Evolutionary conservation across 1,140 invertebrate species (phyloP).

Genomic region (Chionoecetes opilio): DNA sequence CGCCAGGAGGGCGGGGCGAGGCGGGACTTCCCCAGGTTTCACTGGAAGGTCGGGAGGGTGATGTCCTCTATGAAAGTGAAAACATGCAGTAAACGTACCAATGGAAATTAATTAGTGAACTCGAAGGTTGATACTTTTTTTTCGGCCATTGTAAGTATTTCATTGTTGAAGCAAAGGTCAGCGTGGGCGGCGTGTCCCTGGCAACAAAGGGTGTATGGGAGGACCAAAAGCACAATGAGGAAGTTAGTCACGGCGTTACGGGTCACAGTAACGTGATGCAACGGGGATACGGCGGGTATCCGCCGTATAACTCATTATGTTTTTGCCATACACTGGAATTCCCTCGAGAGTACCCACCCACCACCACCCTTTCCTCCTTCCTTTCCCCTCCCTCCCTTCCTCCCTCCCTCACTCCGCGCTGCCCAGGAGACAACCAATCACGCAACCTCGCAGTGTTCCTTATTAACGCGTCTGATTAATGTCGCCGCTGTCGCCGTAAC

Average conservation of each 20-base stretch:
- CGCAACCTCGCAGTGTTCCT: background rate
- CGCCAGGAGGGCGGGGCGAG: background rate
- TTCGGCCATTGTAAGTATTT: background rate
- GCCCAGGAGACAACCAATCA: background rate
- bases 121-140: background rate
- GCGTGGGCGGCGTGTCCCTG: background rate
- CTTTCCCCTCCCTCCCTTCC: background rate
- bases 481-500: background rate
- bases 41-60: background rate
- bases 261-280: background rate
- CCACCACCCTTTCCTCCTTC: background rate
- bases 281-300: background rate
- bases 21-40: background rate
- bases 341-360: background rate
- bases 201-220: background rate
- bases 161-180: background rate
- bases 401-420: background rate
- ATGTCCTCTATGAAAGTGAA: background rate
- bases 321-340: constrained; percentile 9
- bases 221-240: background rate
- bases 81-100: background rate
- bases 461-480: background rate
- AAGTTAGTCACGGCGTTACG: background rate
- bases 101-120: background rate
- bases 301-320: no score